These are phyloP conservation scores for Odontocolon sp. DNA, from an alignment of 2,888 invertebrate genomes.

Conservation along the genomic window DNA sequence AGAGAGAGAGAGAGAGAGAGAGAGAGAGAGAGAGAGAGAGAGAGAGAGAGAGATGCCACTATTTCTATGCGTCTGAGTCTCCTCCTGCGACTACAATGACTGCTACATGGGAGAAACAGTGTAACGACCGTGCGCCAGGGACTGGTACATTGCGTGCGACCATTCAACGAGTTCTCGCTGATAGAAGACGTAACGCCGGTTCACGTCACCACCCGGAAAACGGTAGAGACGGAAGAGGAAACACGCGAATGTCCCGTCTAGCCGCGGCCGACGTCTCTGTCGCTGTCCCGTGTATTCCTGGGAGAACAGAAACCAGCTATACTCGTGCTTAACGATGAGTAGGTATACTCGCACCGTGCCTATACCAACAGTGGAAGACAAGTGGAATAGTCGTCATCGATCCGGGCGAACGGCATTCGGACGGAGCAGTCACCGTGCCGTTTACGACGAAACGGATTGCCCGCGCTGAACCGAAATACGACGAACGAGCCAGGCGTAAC, in stretches of 20 bases:
- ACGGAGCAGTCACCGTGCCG: conserved; percentile 33
- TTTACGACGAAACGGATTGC: conserved; percentile 42
- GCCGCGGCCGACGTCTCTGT: conserved; percentile 22
- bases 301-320: conserved; percentile 2
- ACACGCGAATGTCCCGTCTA: conserved; percentile 20
- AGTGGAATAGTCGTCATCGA: conserved; percentile 59
- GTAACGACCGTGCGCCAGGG: not conserved
- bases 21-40: no score
- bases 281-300: not conserved
- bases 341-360: not conserved
- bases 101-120: conserved; percentile 32
- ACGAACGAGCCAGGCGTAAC: conserved; percentile 33
- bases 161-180: conserved; percentile 28
- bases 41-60: no score
- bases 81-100: not conserved
- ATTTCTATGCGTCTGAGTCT: not conserved
- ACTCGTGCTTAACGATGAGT: conserved; percentile 18
- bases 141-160: conserved; percentile 32
- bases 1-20: no score
- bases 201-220: not conserved
- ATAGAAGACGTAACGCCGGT: conserved; percentile 18
- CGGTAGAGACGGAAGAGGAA: conserved; percentile 40
- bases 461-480: conserved; percentile 14
- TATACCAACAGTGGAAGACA: conserved; percentile 36
- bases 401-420: conserved; percentile 43